Evolutionary conservation across 2,888 invertebrate genomes (phyloP), one percentile per base, ranked within the genome.

Genomic region (Acanthopleura granulata): DNA sequence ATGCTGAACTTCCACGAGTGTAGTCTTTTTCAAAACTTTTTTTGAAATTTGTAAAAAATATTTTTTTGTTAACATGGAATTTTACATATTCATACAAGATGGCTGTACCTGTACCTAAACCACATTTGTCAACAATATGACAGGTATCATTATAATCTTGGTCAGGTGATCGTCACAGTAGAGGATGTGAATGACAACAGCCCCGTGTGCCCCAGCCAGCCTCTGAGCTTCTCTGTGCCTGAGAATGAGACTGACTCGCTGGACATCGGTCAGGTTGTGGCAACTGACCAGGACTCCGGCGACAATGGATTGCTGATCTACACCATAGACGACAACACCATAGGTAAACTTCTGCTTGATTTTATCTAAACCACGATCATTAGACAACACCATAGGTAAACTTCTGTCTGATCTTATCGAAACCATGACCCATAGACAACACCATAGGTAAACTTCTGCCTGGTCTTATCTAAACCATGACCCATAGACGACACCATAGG

Each of bases 171-270:
- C 22, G 71, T 82, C 4, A 62, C 66, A 22, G 77, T 82, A 0
- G 40, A 16, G n/a, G 80, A 82, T 74, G 76, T 77, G 14, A 82
- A 82, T 70, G 82, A 80, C 61, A 72, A 79, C 57, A 51, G 49
- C 0, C 82, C 82, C 16, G 27, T 27, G 27, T 81, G 80, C 70
- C 22, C 66, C 18, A 49, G 51, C 0, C 57, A 76, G 18, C 27
- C 3, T 3, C 14, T 62, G 0, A 70, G 25, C 11, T 82, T 78
- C 51, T 75, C 62, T 12, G 73, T 78, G 15, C 25, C 57, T 14
- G 82, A 81, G 71, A 79, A 80, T 62, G 61, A 62, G 14, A 40
- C 66, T n/a, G 15, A 50, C 1, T 22, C 61, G 18, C 66, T 62
- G 18, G 30, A 61, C 51, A 72, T 81, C 0, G 82, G 81, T 12